A percentile compares a stretch with the other conserved stretches of the same genome.
Conservation (phyloP, 2,113 vertebrate genomes). For the Bubo bubo region DNA sequence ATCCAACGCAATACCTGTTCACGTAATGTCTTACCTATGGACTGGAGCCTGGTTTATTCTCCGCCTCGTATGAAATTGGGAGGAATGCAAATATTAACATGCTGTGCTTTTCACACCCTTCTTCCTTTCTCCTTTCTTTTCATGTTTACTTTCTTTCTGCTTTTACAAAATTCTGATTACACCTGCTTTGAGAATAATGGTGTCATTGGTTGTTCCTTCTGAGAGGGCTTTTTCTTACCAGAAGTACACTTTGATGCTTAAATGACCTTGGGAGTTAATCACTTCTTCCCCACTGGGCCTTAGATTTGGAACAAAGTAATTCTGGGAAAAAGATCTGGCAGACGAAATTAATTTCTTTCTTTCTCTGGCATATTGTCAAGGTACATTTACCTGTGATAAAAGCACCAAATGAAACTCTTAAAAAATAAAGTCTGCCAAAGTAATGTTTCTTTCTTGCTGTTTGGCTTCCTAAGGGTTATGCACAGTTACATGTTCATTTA, state of each 20-base stretch:
- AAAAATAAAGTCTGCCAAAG: background rate
- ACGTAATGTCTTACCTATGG: background rate
- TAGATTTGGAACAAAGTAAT: constrained; percentile 32
- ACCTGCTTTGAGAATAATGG: background rate
- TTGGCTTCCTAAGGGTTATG: background rate
- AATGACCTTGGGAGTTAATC: constrained; percentile 28
- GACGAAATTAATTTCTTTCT: constrained; percentile 28
- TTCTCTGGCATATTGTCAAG: constrained; percentile 11
- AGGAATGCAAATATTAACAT: background rate
- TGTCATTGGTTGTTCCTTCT: background rate
- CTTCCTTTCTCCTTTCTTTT: background rate
- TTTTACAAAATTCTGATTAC: constrained; percentile 5
- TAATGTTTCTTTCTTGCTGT: background rate
- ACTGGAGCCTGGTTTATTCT: background rate
- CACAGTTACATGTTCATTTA: background rate
- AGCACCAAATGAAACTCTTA: background rate
- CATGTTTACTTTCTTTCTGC: background rate
- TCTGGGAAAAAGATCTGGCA: background rate
- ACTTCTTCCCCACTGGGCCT: constrained; percentile 17
- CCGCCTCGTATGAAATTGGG: background rate
- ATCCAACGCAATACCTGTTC: background rate
- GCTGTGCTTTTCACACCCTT: background rate
- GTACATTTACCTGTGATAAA: constrained; percentile 3
- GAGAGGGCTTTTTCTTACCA: background rate
- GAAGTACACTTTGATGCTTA: background rate